Evolutionary conservation across 35 echinoderm and acorn worm species (phyloP).

Genomic region (Apostichopus parvimensis): DNA sequence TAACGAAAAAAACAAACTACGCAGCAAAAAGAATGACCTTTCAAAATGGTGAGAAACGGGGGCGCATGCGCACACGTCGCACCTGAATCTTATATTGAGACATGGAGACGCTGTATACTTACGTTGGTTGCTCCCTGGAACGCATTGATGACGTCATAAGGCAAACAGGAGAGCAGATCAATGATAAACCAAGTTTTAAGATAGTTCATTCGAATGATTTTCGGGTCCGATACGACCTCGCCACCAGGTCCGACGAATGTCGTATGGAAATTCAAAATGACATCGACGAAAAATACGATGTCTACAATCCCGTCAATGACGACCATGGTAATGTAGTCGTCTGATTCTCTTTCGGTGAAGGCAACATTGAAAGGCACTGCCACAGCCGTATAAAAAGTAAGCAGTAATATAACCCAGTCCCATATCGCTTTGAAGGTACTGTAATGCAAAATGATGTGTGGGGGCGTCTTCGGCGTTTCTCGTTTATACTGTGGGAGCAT

Average conservation of each 20-base stretch:
- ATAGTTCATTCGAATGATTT: slow-evolving; percentile 96
- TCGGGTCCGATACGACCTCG: slow-evolving; percentile 97
- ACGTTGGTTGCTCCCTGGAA: slow-evolving; percentile 83
- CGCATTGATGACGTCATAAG: slow-evolving; percentile 99
- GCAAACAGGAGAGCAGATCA: slow-evolving; percentile 96
- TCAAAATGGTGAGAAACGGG: too few relatives aligned
- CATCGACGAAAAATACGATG: slow-evolving; percentile 97
- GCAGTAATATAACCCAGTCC: slow-evolving; percentile 92
- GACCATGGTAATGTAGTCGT: slow-evolving; percentile 85
- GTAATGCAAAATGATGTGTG: slow-evolving; percentile 96
- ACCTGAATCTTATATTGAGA: too few relatives aligned
- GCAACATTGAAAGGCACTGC: slow-evolving; percentile 98
- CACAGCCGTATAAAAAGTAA: slow-evolving; percentile 96
- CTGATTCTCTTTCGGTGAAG: slow-evolving; percentile 63
- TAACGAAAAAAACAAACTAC: too few relatives aligned
- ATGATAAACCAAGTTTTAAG: slow-evolving; percentile 95
- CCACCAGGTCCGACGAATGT: slow-evolving; percentile 96
- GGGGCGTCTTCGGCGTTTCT: slow-evolving; percentile 97
- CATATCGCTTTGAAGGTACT: slow-evolving; percentile 95
- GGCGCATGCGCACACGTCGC: too few relatives aligned
- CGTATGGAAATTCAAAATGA: slow-evolving; percentile 98
- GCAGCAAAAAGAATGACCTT: too few relatives aligned
- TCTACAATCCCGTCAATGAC: slow-evolving; percentile 93
- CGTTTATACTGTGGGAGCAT: slow-evolving; percentile 94
- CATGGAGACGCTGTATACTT: slow-evolving; percentile 36